phyloP scores from a whole-genome alignment of 2,888 invertebrate genomes.

The Tetramorium bicarinatum region DNA sequence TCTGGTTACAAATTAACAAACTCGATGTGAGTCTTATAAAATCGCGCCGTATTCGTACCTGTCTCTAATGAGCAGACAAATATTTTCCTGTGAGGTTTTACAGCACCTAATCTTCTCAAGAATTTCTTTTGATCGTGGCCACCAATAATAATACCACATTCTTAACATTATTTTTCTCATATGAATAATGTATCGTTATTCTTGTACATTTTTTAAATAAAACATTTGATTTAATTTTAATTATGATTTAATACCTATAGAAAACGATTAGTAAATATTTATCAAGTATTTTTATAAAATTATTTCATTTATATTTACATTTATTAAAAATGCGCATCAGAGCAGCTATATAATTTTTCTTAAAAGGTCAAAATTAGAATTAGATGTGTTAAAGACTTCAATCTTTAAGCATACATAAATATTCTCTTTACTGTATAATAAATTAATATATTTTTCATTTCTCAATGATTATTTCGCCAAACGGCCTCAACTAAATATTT shows the following conservation, averaged over 20 bases:
- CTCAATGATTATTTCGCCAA: background rate
- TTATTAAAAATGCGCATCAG: background rate
- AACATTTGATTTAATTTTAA: no score
- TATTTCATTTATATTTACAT: background rate
- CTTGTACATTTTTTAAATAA: background rate
- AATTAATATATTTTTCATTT: background rate
- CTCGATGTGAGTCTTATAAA: constrained; percentile 30
- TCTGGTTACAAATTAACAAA: constrained; percentile 46
- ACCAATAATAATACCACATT: background rate
- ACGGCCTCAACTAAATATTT: background rate
- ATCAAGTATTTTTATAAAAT: background rate
- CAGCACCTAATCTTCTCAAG: constrained; percentile 38
- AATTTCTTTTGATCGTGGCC: constrained; percentile 29
- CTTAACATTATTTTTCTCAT: constrained; percentile 3
- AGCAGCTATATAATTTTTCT: background rate
- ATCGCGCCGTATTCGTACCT: constrained; percentile 25
- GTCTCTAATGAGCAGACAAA: constrained; percentile 44
- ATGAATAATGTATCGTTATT: background rate
- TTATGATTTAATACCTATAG: background rate
- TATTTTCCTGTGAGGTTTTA: constrained; percentile 28
- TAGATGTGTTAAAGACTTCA: no score
- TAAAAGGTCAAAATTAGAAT: background rate
- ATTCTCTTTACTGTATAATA: background rate
- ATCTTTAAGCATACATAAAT: background rate
- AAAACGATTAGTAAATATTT: background rate